Conservation (phyloP, 2,797 vertebrate genomes). For the Cheirogaleus major region DNA sequence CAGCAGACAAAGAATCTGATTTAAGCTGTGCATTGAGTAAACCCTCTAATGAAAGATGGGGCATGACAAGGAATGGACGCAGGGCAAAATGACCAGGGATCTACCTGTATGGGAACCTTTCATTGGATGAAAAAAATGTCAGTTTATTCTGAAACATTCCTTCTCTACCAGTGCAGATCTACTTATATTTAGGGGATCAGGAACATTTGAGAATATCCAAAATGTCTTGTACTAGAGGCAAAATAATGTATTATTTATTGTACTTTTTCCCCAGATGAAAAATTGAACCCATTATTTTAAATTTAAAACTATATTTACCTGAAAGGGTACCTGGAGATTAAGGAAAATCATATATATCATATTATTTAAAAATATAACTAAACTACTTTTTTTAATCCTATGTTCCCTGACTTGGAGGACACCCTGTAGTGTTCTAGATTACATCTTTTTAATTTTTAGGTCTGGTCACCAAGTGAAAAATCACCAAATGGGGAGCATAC, state of each 20-base stretch:
- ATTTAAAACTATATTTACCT: neutral
- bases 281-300: neutral
- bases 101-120: neutral
- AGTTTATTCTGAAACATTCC: neutral
- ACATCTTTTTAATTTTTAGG: neutral
- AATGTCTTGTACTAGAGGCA: neutral
- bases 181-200: neutral
- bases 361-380: neutral
- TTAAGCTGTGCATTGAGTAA: rapidly evolving
- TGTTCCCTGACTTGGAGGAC: neutral
- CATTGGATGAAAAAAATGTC: neutral
- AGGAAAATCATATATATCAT: neutral
- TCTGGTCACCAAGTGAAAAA: neutral
- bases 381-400: neutral
- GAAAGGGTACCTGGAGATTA: neutral
- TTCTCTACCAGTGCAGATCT: neutral
- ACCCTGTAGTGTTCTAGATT: neutral
- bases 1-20: neutral
- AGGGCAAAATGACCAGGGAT: neutral
- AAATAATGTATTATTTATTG: neutral
- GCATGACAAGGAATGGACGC: neutral
- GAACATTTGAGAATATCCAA: neutral
- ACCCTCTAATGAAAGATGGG: too few species aligned
- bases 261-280: neutral
- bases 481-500: neutral